Evolutionary conservation across 2,888 invertebrate species (phyloP), one percentile per base, ranked within the genome.

Genomic region (Ecdyonurus torrentis): DNA sequence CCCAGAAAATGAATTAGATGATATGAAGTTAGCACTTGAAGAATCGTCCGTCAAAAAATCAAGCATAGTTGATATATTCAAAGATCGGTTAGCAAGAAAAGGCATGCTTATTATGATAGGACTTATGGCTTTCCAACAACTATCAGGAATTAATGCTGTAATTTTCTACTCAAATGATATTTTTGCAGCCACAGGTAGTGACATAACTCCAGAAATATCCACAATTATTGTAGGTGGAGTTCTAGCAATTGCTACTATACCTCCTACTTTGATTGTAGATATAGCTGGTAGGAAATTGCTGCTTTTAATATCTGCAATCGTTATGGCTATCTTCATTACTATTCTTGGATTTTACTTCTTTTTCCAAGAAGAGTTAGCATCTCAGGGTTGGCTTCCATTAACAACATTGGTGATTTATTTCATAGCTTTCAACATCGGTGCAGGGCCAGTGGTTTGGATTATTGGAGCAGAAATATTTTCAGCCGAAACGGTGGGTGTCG

Each of bases 111-210:
- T 58, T 1, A 23, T 58, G 19, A 37, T 60, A 2, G 67, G 69
- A 1, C 69, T 77, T 20, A 75, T 76, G 74, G 66, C 74, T 15
- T 73, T 77, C 60, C 78, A 77, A 65, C 77, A 78, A 65, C 70
- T 75, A 10, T 65, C 65, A 7, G 68, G 69, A 1, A 65, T 66
- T 58, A 71, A 71, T 60, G 69, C 69, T n/a, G 68, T 70, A 5
- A 69, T 70, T 59, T 69, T 70, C 63, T 70, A 67, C 63, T 65
- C 68, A 0, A 72, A 71, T 0, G 66, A 71, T 1, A 77, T 78
- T 55, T 77, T 77, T 69, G 66, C 70, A 63, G 53, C 64, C 59
- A 74, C 76, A 19, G 72, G 70, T 58, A 70, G 69, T 62, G 61
- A 59, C 18, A 63, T 72, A 2, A 66, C 69, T 55, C 68, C 70